A percentile compares a stretch with the other conserved stretches of the same genome.
Conservation (phyloP, 2,888 invertebrate species). For the Amiota mariae region DNA sequence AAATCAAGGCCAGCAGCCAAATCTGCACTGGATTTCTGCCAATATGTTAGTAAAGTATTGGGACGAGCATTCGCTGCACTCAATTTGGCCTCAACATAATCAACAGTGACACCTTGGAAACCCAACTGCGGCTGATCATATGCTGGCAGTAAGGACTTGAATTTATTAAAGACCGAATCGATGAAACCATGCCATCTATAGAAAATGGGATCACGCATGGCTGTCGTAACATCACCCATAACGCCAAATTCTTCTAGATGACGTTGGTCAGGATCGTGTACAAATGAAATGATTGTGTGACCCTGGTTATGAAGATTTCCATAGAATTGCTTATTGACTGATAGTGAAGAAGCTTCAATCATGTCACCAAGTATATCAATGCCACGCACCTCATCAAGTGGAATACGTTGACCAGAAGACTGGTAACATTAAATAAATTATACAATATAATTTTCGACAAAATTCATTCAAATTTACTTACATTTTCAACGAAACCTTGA, state of each 20-base stretch:
- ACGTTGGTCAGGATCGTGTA: constrained; percentile 85
- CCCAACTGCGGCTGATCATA: constrained; percentile 74
- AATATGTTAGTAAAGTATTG: constrained; percentile 82
- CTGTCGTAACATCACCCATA: constrained; percentile 87
- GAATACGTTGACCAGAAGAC: constrained; percentile 58
- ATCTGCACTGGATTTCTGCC: constrained; percentile 87
- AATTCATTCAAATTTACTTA: constrained; percentile 67
- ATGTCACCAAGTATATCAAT: constrained; percentile 87
- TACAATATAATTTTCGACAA: background rate
- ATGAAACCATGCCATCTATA: constrained; percentile 89
- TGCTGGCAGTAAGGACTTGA: constrained; percentile 78
- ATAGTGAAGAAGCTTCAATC: constrained; percentile 81
- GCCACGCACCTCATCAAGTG: constrained; percentile 75
- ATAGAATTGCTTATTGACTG: constrained; percentile 80
- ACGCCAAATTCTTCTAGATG: constrained; percentile 83
- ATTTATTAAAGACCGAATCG: constrained; percentile 83
- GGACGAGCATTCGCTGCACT: constrained; percentile 51
- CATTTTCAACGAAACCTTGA: constrained; percentile 78
- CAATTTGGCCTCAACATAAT: constrained; percentile 57
- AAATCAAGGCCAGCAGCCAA: constrained; percentile 88
- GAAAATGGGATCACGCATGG: constrained; percentile 90
- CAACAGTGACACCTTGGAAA: constrained; percentile 56
- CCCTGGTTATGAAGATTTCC: constrained; percentile 89
- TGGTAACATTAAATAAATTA: constrained; percentile 29
- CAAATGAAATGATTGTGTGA: constrained; percentile 83